Evolutionary conservation across 2,113 vertebrate species (phyloP).

Genomic region (Daphoenositta chrysoptera): DNA sequence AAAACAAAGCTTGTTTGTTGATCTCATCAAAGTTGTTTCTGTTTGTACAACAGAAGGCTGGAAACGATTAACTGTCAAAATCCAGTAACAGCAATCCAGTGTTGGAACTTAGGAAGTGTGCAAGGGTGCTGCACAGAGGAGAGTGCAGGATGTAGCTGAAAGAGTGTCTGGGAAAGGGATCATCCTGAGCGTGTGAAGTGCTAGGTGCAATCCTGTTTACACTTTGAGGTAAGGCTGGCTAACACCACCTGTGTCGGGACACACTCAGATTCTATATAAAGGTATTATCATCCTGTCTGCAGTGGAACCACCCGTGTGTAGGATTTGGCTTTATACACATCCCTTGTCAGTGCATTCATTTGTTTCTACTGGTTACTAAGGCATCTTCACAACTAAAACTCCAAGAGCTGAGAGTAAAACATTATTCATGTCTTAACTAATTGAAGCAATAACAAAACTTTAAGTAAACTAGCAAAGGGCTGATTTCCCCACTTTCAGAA

Average conservation of each 20-base stretch:
- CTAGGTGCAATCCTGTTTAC: background rate
- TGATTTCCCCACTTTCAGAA: background rate
- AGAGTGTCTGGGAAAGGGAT: background rate
- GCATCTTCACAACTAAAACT: background rate
- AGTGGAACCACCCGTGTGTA: background rate
- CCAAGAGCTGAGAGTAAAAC: background rate
- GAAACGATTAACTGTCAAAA: background rate
- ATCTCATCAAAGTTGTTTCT: background rate
- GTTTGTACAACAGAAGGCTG: background rate
- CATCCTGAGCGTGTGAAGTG: background rate
- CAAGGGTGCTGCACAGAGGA: background rate
- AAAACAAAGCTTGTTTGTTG: background rate
- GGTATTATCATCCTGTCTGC: background rate
- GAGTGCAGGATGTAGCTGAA: background rate
- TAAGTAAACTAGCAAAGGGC: background rate
- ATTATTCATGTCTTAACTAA: background rate
- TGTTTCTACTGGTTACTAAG: background rate
- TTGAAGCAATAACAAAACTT: background rate
- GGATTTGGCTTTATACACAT: background rate
- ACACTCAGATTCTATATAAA: background rate
- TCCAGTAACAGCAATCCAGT: background rate
- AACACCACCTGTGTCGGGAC: background rate
- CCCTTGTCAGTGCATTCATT: background rate
- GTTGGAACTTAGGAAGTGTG: background rate
- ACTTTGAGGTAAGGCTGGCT: background rate